Evolutionary conservation across 1,140 invertebrate species (phyloP).

Genomic region (Trichonephila inaurata): DNA sequence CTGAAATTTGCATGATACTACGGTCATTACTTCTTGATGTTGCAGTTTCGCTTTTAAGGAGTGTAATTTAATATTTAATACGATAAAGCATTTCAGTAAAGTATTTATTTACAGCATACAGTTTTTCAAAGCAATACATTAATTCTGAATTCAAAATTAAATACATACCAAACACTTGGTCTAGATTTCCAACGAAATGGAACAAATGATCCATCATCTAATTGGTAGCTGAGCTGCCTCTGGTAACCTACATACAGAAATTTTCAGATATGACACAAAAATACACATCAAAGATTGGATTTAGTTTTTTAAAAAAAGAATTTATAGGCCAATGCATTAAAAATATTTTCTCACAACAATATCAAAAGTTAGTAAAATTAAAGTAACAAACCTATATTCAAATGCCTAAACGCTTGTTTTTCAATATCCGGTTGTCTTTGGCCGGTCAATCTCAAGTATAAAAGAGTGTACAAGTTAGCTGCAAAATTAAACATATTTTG

Average conservation of each 20-base stretch:
- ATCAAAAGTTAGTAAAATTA: neutral
- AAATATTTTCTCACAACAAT: too few species aligned
- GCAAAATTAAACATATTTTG: constrained; percentile 98
- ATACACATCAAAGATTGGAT: too few species aligned
- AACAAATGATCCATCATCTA: constrained; percentile 93
- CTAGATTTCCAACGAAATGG: constrained; percentile 87
- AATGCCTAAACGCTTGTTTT: constrained; percentile 89
- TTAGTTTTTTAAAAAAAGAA: too few species aligned
- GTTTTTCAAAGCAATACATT: neutral
- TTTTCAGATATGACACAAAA: too few species aligned
- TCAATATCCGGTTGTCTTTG: constrained; percentile 87
- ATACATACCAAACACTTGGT: constrained; percentile 76
- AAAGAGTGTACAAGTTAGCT: constrained; percentile 93
- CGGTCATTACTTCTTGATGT: too few species aligned
- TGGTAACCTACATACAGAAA: constrained; percentile 84
- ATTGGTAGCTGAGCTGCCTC: constrained; percentile 94
- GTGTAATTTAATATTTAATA: too few species aligned
- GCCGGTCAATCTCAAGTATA: constrained; percentile 94
- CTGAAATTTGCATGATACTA: too few species aligned
- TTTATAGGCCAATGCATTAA: too few species aligned
- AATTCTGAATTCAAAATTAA: neutral
- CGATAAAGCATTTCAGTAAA: too few species aligned
- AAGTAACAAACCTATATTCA: constrained; percentile 86
- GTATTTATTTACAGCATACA: too few species aligned
- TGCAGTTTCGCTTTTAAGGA: too few species aligned